Percentiles rank a stretch among this genome's conserved stretches.
phyloP scores from a whole-genome alignment of 2,888 invertebrate genomes.

The Bugula neritina region DNA sequence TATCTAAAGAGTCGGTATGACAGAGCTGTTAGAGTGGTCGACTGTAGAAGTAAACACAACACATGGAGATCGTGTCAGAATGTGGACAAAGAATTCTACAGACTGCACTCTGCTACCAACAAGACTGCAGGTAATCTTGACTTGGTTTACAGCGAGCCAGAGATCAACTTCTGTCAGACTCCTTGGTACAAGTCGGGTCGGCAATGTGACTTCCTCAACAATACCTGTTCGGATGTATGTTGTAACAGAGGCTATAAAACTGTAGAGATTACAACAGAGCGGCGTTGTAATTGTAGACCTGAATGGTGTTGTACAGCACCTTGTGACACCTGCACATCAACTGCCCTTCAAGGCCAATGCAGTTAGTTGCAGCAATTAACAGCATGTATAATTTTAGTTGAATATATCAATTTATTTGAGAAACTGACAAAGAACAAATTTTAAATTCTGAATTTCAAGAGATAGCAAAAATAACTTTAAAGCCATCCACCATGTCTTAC shows the following conservation, averaged over 20 bases:
- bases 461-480: no score
- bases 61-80: not conserved
- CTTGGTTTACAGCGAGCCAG: conserved; percentile 59
- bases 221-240: conserved; percentile 51
- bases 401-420: no score
- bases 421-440: no score
- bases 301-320: conserved; percentile 48
- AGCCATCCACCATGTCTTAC: no score
- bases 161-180: conserved; percentile 76
- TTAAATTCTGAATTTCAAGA: no score
- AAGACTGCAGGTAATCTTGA: not conserved
- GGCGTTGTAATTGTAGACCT: conserved; percentile 43
- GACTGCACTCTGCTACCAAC: not conserved
- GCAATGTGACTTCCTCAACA: conserved; percentile 64
- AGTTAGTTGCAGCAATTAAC: no score
- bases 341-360: no score
- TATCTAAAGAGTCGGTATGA: conserved; percentile 77
- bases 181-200: conserved; percentile 72
- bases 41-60: conserved; percentile 42
- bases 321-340: no score
- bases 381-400: no score
- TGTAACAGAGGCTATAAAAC: conserved; percentile 51
- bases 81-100: not conserved
- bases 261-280: conserved; percentile 32
- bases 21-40: conserved; percentile 81